These are phyloP conservation scores for Apamea anceps DNA, from an alignment of 2,888 invertebrate species.

Conservation along the genomic window DNA sequence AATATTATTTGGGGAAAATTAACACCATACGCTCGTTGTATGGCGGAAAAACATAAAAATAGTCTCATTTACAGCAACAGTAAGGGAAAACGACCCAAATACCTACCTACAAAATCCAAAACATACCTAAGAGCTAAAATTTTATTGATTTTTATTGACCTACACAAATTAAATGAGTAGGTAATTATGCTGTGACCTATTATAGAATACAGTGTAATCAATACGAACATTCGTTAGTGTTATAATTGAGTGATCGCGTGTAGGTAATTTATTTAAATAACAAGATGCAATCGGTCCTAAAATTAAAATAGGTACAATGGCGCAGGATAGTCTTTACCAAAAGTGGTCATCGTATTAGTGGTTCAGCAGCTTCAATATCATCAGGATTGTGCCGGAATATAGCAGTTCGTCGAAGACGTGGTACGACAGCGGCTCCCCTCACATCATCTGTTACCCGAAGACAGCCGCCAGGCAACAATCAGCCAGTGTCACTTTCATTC, in stretches of 20 bases:
- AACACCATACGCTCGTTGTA: background rate
- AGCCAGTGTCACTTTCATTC: background rate
- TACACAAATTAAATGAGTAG: background rate
- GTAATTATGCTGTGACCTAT: too few species aligned
- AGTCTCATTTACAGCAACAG: background rate
- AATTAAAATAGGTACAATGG: background rate
- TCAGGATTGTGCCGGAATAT: background rate
- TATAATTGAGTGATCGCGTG: background rate
- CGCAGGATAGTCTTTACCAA: background rate
- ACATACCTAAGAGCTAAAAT: background rate
- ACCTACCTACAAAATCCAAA: background rate
- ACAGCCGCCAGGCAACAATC: background rate
- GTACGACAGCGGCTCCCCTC: background rate
- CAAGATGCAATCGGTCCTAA: background rate
- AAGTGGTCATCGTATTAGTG: background rate
- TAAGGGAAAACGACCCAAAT: background rate
- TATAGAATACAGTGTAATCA: background rate
- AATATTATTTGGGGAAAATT: slow-evolving; percentile 5
- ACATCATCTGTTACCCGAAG: background rate
- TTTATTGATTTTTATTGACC: background rate
- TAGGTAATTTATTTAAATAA: background rate
- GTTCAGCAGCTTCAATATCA: background rate
- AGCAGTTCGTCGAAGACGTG: background rate
- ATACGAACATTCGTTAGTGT: background rate
- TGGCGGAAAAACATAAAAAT: background rate